phyloP scores from a whole-genome alignment of 2,888 invertebrate species.

The Papilio elwesi region DNA sequence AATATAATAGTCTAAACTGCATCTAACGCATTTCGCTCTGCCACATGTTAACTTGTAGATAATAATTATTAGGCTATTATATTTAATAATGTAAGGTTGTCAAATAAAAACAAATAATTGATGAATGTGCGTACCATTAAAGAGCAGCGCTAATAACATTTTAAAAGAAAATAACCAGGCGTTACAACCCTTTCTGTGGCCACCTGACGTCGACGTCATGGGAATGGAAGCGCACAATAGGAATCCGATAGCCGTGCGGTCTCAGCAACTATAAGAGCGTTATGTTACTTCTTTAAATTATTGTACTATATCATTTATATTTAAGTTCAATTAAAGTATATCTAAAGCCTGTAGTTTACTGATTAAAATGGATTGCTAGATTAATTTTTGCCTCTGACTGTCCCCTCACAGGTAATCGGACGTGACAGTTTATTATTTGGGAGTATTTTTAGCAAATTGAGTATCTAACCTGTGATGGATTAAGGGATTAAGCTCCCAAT shows the following conservation, averaged over 20 bases:
- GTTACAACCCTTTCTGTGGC: slow-evolving; percentile 31
- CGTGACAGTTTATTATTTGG: too few relatives aligned
- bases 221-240: slow-evolving; percentile 33
- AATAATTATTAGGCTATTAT: not conserved
- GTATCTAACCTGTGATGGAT: too few relatives aligned
- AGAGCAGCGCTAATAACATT: not conserved
- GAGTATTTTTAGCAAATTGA: too few relatives aligned
- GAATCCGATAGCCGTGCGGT: slow-evolving; percentile 30
- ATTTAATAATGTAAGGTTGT: not conserved
- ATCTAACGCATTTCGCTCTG: too few relatives aligned
- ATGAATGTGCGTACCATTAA: slow-evolving; percentile 3
- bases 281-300: not conserved
- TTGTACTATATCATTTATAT: too few relatives aligned
- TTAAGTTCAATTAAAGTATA: too few relatives aligned
- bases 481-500: too few relatives aligned
- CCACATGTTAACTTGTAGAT: not conserved
- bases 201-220: slow-evolving; percentile 36
- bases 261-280: not conserved
- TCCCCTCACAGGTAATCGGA: too few relatives aligned
- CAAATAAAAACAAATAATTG: not conserved
- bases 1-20: too few relatives aligned
- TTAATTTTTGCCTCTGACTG: too few relatives aligned
- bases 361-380: too few relatives aligned
- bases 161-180: slow-evolving; percentile 29
- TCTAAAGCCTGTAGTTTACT: too few relatives aligned